A percentile compares a stretch with the other conserved stretches of the same genome.
Evolutionary conservation across 2,797 vertebrate species (phyloP).

Genomic region (Sebastes umbrosus): DNA sequence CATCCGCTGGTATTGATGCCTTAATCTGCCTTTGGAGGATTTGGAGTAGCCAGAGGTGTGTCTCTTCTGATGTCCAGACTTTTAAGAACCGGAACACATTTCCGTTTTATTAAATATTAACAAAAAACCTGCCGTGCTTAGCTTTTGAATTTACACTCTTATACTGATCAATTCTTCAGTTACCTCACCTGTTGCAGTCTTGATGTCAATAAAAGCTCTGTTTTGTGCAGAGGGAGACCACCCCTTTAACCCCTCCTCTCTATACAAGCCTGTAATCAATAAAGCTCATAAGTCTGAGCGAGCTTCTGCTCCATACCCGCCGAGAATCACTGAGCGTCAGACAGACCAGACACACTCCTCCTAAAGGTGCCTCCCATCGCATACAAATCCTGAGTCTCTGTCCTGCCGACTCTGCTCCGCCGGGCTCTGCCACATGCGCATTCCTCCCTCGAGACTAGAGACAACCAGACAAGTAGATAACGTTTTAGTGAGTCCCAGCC

Average conservation of each 20-base stretch:
- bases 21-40: slow-evolving; percentile 30
- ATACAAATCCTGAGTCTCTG: slow-evolving; percentile 61
- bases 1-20: slow-evolving; percentile 6
- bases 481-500: slow-evolving; percentile 43
- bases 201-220: slow-evolving; percentile 36
- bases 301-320: slow-evolving; percentile 50
- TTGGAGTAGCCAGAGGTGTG: not conserved
- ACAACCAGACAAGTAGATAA: slow-evolving; percentile 57
- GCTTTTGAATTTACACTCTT: slow-evolving; percentile 13
- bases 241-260: not conserved
- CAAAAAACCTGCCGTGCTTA: not conserved
- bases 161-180: slow-evolving; percentile 38
- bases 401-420: slow-evolving; percentile 26
- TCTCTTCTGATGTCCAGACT: not conserved
- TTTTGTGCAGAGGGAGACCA: slow-evolving; percentile 24
- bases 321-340: slow-evolving; percentile 66
- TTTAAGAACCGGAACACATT: slow-evolving; percentile 5
- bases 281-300: slow-evolving; percentile 65
- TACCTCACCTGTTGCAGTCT: slow-evolving; percentile 42
- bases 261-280: slow-evolving; percentile 63
- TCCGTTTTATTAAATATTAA: not conserved
- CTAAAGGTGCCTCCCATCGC: slow-evolving; percentile 59
- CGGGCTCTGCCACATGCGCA: slow-evolving; percentile 40
- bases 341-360: slow-evolving; percentile 64
- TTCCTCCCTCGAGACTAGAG: slow-evolving; percentile 37